Evolutionary conservation across 2,888 invertebrate species (phyloP), one percentile per base, ranked within the genome.

Genomic region (Allygus modestus): DNA sequence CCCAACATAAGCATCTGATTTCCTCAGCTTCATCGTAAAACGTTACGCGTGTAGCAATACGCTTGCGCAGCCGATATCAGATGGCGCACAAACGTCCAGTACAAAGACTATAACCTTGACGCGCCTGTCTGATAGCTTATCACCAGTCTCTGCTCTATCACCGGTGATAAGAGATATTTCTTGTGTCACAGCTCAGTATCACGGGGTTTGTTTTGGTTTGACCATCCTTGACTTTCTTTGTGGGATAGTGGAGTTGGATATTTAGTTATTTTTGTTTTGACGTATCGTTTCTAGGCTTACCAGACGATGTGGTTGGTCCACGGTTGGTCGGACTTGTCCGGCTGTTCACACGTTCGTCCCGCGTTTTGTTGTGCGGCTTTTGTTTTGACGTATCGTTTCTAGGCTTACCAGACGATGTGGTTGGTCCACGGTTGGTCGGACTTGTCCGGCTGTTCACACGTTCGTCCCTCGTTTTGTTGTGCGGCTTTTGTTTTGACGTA

Each of bases 101-200:
- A 65, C 65, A 65, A 65, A 65, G 65, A 28, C 5, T 0, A 5
- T 12, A 28, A 20, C 65, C 65, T 31, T 65, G 65, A 65, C 31
- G 65, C 31, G 28, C 65, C 28, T 65, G 28, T 65, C 65, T 12
- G 28, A 26, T 65, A 28, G 31, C 28, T 31, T 65, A 65, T 65
- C 65, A 31, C 28, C 1, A 20, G 51, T 46, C 11, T 17, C 65
- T 65, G 65, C 65, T 31, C 31, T 65, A 65, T 65, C 65, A 15
- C 4, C 65, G 0, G 65, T 65, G 65, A 65, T 65, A 28, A 65
- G 58, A n/a, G 46, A 12, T 17, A 46, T 1, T 17, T 12, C 5
- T 4, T 23, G 20, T 58, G 23, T 58, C 65, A 65, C 28, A 26
- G 17, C 31, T 12, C 65, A 28, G 17, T 65, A 65, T 65, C 65